Evolutionary conservation across 2,888 invertebrate genomes (phyloP), one percentile per base, ranked within the genome.

Genomic region (Teinopalpus imperialis): DNA sequence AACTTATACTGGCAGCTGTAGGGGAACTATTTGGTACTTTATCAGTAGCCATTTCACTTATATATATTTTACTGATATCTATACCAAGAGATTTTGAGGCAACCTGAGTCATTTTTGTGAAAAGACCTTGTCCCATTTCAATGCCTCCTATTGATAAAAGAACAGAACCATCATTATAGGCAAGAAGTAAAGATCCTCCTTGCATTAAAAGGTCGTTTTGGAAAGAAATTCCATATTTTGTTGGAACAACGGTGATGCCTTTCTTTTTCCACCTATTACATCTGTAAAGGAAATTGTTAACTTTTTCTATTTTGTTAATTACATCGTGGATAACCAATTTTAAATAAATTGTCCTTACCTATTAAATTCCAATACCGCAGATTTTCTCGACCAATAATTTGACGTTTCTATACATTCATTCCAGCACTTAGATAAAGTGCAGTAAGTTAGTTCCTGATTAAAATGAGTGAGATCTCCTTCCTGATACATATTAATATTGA

Each of bases 41-140:
- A 63, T 95, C 95, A 0, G 95, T 94, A 1, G 93, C 80, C 50
- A 94, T 94, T 80, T 95, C 95, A 42, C 91, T 90, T 20, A 94
- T 92, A 61, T 94, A 92, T 57, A 95, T 93, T 71, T 91, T 91
- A 0, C 83, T 77, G 1, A 90, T 74, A 8, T 93, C 89, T 18
- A 94, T 89, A 51, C 90, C 91, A 21, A 95, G 71, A 5, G 87
- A 90, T 61, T 89, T 89, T 48, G 94, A 93, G 0, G 94, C 94
- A 0, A 95, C 92, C 90, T 96, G 96, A 48, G 94, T 92, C 93
- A 96, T 95, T 89, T 97, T 97, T 0, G 96, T 97, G 67, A 95
- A 94, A 2, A 97, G 85, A 0, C 97, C 97, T 82, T 97, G 97
- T 0, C 97, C 97, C 95, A 97, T 97, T 90, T 97, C 97, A 35